These are phyloP conservation scores for Chelidonichthys spinosus DNA, from an alignment of 2,797 vertebrate species.

Conservation along the genomic window DNA sequence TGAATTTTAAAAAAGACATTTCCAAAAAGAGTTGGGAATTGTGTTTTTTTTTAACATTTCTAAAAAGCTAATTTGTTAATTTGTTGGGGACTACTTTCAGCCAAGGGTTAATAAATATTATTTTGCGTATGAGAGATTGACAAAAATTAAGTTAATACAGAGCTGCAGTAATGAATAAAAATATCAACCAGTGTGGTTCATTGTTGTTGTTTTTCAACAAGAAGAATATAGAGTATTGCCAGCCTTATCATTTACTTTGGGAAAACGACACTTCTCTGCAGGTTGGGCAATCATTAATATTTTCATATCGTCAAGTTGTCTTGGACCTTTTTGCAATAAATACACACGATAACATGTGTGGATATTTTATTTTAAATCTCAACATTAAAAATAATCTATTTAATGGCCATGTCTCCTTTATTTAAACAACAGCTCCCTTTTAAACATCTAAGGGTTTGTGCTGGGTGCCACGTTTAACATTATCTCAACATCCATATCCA, in stretches of 20 bases:
- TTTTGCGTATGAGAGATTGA: not conserved
- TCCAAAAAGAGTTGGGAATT: not conserved
- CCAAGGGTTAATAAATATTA: not conserved
- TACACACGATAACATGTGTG: too few relatives aligned
- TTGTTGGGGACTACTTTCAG: not conserved
- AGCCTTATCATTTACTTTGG: too few relatives aligned
- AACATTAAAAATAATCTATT: too few relatives aligned
- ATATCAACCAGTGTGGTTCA: not conserved
- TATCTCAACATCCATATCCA: too few relatives aligned
- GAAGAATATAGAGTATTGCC: not conserved
- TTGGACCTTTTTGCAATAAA: too few relatives aligned
- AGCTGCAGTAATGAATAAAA: not conserved
- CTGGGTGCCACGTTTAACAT: too few relatives aligned
- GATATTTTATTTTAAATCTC: too few relatives aligned
- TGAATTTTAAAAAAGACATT: not conserved
- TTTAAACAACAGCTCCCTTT: too few relatives aligned
- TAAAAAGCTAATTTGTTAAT: not conserved
- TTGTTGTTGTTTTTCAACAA: not conserved
- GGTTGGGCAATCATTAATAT: not conserved
- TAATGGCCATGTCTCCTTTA: too few relatives aligned
- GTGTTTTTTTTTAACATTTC: not conserved
- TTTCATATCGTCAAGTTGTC: too few relatives aligned
- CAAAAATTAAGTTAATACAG: not conserved
- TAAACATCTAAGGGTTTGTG: too few relatives aligned
- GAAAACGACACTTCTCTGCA: not conserved